A percentile compares a stretch with the other conserved stretches of the same genome.
phyloP scores from a whole-genome alignment of 2,888 invertebrate species.

The Meghimatium bilineatum region DNA sequence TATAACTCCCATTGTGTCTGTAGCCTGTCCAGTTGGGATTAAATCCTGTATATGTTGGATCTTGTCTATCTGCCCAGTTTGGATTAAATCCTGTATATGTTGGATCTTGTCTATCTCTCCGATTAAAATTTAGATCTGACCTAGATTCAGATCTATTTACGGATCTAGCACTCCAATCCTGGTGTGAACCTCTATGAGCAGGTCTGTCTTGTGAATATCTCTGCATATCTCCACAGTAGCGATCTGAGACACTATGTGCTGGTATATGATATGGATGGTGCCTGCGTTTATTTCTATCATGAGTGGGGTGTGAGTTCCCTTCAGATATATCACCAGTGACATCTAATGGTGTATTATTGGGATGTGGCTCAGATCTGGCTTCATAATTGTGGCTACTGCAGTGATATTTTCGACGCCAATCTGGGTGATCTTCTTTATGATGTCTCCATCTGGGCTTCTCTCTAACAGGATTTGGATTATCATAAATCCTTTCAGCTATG shows the following conservation, averaged over 20 bases:
- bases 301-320: too few relatives aligned
- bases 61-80: not conserved
- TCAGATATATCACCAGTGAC: not conserved
- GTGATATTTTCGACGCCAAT: conserved; percentile 4
- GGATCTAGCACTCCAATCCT: not conserved
- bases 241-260: not conserved
- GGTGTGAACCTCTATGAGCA: not conserved
- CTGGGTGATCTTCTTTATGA: conserved; percentile 29
- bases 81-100: not conserved
- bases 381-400: not conserved
- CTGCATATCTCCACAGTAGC: not conserved
- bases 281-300: not conserved
- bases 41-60: not conserved
- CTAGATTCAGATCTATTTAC: not conserved
- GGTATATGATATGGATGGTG: not conserved
- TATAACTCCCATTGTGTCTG: not conserved
- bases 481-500: not conserved
- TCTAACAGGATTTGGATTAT: not conserved
- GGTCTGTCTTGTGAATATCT: not conserved
- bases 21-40: not conserved
- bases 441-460: conserved; percentile 37
- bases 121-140: not conserved
- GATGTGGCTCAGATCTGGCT: not conserved
- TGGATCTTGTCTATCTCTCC: not conserved
- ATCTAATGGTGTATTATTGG: not conserved